These are phyloP conservation scores for Laticauda laticaudata DNA, from an alignment of 2,113 vertebrate genomes.

Conservation along the genomic window DNA sequence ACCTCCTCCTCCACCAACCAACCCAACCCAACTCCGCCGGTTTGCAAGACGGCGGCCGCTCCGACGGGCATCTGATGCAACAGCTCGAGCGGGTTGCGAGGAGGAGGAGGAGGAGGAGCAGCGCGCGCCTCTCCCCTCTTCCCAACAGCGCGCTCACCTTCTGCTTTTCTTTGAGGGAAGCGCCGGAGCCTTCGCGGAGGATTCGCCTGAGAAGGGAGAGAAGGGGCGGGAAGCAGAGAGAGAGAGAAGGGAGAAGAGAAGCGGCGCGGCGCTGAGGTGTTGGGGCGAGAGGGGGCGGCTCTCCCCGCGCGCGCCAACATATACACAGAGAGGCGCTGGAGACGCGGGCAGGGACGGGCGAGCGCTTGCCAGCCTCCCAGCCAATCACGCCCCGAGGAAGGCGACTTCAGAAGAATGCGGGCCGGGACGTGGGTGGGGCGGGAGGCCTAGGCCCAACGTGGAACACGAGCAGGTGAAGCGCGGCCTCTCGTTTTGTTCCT, in stretches of 20 bases:
- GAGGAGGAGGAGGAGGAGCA: neutral
- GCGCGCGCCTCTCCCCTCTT: neutral
- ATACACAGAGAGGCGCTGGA: too few species aligned
- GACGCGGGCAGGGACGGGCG: neutral
- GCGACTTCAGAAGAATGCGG: neutral
- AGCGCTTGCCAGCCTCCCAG: neutral
- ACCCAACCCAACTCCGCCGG: too few species aligned
- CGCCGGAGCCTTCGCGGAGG: too few species aligned
- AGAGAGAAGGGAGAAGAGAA: neutral
- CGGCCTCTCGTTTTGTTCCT: neutral
- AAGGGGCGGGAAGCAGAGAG: too few species aligned
- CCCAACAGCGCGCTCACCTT: neutral
- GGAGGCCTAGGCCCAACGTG: neutral
- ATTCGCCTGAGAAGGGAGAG: too few species aligned
- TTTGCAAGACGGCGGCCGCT: neutral
- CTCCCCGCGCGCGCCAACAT: neutral
- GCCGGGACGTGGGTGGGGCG: too few species aligned
- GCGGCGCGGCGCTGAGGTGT: neutral
- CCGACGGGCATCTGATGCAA: constrained; percentile 12
- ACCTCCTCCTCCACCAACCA: neutral
- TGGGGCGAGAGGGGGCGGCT: neutral
- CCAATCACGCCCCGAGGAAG: constrained; percentile 9
- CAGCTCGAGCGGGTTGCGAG: neutral
- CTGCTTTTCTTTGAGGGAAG: neutral
- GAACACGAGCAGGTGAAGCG: neutral